Evolutionary conservation across 2,888 invertebrate species (phyloP).

Genomic region (Acanthosepion pharaonis): DNA sequence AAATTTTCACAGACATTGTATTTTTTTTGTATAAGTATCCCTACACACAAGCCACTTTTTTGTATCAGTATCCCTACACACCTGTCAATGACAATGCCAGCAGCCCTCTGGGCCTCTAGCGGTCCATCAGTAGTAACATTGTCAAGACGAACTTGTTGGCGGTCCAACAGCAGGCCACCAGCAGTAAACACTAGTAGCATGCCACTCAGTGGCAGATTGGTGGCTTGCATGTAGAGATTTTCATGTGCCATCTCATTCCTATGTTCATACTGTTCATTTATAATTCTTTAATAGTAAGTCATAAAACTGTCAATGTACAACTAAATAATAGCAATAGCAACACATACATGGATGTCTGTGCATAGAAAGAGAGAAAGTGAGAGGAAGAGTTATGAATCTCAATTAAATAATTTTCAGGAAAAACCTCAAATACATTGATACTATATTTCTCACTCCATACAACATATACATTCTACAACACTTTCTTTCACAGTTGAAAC

Average conservation of each 20-base stretch:
- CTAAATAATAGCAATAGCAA: neutral
- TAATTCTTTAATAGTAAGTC: neutral
- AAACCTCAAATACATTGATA: neutral
- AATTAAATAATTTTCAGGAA: neutral
- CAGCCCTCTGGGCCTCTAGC: too few species aligned
- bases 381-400: neutral
- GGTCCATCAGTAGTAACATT: too few species aligned
- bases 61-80: neutral
- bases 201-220: too few species aligned
- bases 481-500: neutral
- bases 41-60: neutral
- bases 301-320: neutral
- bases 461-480: neutral
- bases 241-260: neutral
- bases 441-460: neutral
- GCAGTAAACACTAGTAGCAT: too few species aligned
- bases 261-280: too few species aligned
- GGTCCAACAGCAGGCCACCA: too few species aligned
- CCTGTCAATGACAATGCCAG: too few species aligned
- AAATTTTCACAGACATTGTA: neutral
- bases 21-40: neutral
- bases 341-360: neutral
- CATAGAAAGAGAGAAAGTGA: neutral
- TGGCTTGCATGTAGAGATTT: too few species aligned
- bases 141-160: too few species aligned